phyloP scores from a whole-genome alignment of 2,113 vertebrate species.

The Odocoileus virginianus region DNA sequence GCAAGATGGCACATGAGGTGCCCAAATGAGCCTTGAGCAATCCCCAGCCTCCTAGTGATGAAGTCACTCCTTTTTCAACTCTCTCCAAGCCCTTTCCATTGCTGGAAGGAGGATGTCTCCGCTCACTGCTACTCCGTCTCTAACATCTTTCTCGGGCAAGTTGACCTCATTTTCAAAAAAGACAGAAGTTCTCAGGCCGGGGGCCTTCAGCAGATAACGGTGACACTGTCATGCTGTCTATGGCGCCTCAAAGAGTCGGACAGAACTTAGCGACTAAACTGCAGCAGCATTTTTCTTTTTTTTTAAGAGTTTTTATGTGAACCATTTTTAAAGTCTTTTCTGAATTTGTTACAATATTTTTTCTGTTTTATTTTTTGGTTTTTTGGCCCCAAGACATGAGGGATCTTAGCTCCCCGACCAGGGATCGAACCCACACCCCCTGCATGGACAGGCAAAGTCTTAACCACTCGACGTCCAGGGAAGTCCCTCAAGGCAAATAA shows the following conservation, averaged over 20 bases:
- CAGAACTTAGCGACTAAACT: not conserved
- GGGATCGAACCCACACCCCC: not conserved
- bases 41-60: not conserved
- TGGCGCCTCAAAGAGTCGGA: not conserved
- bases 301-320: not conserved
- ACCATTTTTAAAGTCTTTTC: not conserved
- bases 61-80: not conserved
- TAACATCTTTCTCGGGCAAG: not conserved
- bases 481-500: not conserved
- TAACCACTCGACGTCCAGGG: not conserved
- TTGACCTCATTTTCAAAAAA: not conserved
- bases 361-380: not conserved
- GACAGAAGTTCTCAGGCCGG: not conserved
- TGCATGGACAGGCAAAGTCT: not conserved
- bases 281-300: not conserved
- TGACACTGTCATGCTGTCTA: rapidly evolving
- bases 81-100: not conserved
- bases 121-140: not conserved
- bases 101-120: not conserved
- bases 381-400: not conserved
- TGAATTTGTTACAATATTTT: not conserved
- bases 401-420: not conserved
- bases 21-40: not conserved
- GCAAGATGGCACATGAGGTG: not conserved
- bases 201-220: not conserved